A percentile compares a stretch with the other conserved stretches of the same genome.
Evolutionary conservation across 2,113 vertebrate genomes (phyloP).

Genomic region (Oostethus manadensis): DNA sequence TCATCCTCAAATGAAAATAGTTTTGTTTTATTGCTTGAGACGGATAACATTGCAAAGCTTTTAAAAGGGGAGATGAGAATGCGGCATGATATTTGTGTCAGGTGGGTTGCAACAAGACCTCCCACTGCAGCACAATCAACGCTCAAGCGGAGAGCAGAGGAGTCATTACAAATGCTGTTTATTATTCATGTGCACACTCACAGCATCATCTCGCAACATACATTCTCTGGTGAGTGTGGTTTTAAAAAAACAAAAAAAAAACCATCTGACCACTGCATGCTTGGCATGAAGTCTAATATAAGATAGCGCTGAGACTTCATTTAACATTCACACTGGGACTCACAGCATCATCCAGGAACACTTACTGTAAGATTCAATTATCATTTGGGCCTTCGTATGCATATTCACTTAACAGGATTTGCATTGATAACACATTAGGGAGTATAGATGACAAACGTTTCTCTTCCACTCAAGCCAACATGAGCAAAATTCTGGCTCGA

Average conservation of each 20-base stretch:
- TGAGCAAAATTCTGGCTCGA: constrained; percentile 10
- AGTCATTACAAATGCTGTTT: constrained; percentile 55
- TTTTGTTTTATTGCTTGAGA: constrained; percentile 8
- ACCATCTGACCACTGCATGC: constrained; percentile 13
- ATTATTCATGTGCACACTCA: constrained; percentile 54
- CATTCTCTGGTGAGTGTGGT: constrained; percentile 24
- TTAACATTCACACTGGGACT: constrained; percentile 47
- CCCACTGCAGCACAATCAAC: constrained; percentile 36
- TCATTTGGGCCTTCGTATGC: constrained; percentile 42
- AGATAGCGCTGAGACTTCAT: constrained; percentile 52
- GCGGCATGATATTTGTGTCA: constrained; percentile 26
- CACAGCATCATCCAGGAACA: constrained; percentile 43
- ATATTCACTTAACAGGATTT: constrained; percentile 58
- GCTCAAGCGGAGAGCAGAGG: constrained; percentile 31
- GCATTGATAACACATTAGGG: constrained; percentile 36
- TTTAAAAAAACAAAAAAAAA: background rate
- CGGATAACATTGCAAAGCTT: constrained; percentile 28
- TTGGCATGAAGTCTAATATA: constrained; percentile 51
- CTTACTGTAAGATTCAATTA: constrained; percentile 63
- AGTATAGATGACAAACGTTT: constrained; percentile 29
- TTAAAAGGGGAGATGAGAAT: constrained; percentile 18
- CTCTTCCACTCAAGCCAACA: constrained; percentile 16
- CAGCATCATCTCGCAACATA: constrained; percentile 34
- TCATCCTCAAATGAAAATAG: background rate
- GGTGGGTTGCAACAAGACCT: constrained; percentile 28